These are phyloP conservation scores for Lasioglossum pauxillum DNA, from an alignment of 2,888 invertebrate genomes.

Conservation along the genomic window DNA sequence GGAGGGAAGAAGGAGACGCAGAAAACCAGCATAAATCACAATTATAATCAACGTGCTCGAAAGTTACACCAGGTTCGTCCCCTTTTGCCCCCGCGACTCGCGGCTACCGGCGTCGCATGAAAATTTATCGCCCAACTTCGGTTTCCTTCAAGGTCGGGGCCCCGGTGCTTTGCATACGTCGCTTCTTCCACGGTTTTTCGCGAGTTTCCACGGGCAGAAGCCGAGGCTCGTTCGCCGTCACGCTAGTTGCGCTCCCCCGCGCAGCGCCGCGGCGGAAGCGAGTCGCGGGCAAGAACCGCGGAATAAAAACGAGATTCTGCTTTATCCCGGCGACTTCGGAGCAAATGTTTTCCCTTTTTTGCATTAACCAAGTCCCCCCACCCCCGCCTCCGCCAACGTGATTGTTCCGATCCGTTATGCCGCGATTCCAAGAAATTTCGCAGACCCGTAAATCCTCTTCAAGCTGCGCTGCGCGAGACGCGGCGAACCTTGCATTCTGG, in stretches of 20 bases:
- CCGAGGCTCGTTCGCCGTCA: slow-evolving; percentile 41
- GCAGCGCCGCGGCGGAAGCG: slow-evolving; percentile 27
- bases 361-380: slow-evolving; percentile 36
- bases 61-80: slow-evolving; percentile 71
- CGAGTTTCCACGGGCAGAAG: slow-evolving; percentile 44
- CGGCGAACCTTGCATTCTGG: neutral
- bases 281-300: slow-evolving; percentile 15
- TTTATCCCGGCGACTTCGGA: slow-evolving; percentile 23
- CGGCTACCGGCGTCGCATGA: slow-evolving; percentile 71
- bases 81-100: slow-evolving; percentile 65
- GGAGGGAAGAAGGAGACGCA: slow-evolving; percentile 31
- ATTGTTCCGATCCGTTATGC: slow-evolving; percentile 9
- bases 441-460: slow-evolving; percentile 2
- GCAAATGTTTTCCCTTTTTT: slow-evolving; percentile 50
- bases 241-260: slow-evolving; percentile 14
- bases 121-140: slow-evolving; percentile 76
- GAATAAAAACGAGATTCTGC: slow-evolving; percentile 43
- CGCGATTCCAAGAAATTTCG: slow-evolving; percentile 2
- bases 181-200: slow-evolving; percentile 64
- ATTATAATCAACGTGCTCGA: slow-evolving; percentile 80
- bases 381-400: neutral
- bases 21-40: slow-evolving; percentile 76
- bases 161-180: slow-evolving; percentile 68
- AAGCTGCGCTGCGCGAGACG: neutral
- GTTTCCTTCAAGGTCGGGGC: slow-evolving; percentile 74